Conservation (phyloP, 2,797 vertebrate genomes). For the Gymnoscopelus braueri region DNA sequence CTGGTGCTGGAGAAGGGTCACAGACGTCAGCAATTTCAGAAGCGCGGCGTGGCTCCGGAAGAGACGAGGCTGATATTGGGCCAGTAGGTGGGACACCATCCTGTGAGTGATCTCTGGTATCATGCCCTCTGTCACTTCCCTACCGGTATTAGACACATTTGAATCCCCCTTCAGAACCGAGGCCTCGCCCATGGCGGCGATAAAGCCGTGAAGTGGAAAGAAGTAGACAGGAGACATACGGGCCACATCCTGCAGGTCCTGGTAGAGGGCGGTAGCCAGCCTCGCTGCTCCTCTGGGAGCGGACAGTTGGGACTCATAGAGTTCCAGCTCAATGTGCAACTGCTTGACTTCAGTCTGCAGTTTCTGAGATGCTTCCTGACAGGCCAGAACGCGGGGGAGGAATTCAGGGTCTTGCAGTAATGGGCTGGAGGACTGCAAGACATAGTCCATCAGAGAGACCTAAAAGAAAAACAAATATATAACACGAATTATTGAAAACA, state of each 20-base stretch:
- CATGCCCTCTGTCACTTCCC: slow-evolving; percentile 40
- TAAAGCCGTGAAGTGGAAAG: slow-evolving; percentile 74
- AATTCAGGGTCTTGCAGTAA: slow-evolving; percentile 67
- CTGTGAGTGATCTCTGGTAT: slow-evolving; percentile 68
- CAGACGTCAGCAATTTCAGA: slow-evolving; percentile 79
- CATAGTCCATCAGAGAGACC: slow-evolving; percentile 71
- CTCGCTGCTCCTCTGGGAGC: slow-evolving; percentile 54
- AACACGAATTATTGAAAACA: no score
- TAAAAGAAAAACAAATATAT: slow-evolving; percentile 37
- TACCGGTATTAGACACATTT: slow-evolving; percentile 20
- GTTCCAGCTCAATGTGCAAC: slow-evolving; percentile 49
- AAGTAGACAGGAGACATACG: slow-evolving; percentile 79
- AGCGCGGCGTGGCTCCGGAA: slow-evolving; percentile 70
- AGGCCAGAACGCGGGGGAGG: slow-evolving; percentile 35
- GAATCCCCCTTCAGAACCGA: slow-evolving; percentile 47
- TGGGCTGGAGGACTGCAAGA: slow-evolving; percentile 52
- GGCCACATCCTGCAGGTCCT: slow-evolving; percentile 78
- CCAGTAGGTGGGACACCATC: slow-evolving; percentile 75
- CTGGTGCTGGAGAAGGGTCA: slow-evolving; percentile 71
- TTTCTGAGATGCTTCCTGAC: slow-evolving; percentile 52
- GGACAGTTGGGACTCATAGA: slow-evolving; percentile 55
- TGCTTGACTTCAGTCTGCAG: slow-evolving; percentile 57
- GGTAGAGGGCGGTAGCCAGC: slow-evolving; percentile 74
- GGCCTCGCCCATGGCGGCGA: slow-evolving; percentile 59
- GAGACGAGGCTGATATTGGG: slow-evolving; percentile 74